Percentiles rank a stretch among this genome's conserved stretches.
Evolutionary conservation across 2,888 invertebrate genomes (phyloP).

Genomic region (Stegana nigrithorax): DNA sequence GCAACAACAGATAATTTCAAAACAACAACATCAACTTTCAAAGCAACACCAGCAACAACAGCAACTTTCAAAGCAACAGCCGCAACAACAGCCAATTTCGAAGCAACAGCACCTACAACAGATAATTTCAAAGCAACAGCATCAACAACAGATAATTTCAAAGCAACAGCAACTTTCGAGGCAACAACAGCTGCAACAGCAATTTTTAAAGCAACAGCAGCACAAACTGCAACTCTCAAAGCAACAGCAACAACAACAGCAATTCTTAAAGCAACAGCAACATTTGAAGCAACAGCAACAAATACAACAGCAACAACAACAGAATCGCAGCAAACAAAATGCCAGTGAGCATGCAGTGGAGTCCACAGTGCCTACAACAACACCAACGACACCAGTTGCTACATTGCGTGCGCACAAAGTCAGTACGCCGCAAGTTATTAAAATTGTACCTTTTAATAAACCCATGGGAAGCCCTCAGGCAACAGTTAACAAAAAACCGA

Average conservation of each 20-base stretch:
- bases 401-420: not conserved
- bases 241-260: not conserved
- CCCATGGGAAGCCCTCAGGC: not conserved
- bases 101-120: not conserved
- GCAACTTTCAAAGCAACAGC: conserved; percentile 11
- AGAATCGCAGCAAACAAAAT: not conserved
- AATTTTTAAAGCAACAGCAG: conserved; percentile 13
- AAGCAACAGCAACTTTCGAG: conserved; percentile 21
- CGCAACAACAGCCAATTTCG: not conserved
- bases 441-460: conserved; percentile 33
- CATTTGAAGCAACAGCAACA: not conserved
- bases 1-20: no score
- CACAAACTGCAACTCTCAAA: conserved; percentile 17
- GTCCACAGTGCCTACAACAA: not conserved
- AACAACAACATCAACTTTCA: conserved; percentile 25
- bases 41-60: not conserved
- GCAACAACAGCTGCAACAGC: not conserved
- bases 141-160: no score
- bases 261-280: conserved; percentile 13
- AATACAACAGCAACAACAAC: not conserved
- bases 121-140: not conserved
- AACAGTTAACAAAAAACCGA: conserved; percentile 13
- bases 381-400: not conserved
- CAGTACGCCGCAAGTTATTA: conserved; percentile 39
- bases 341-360: not conserved